phyloP scores from a whole-genome alignment of 2,113 vertebrate species.

The Coturnix japonica region DNA sequence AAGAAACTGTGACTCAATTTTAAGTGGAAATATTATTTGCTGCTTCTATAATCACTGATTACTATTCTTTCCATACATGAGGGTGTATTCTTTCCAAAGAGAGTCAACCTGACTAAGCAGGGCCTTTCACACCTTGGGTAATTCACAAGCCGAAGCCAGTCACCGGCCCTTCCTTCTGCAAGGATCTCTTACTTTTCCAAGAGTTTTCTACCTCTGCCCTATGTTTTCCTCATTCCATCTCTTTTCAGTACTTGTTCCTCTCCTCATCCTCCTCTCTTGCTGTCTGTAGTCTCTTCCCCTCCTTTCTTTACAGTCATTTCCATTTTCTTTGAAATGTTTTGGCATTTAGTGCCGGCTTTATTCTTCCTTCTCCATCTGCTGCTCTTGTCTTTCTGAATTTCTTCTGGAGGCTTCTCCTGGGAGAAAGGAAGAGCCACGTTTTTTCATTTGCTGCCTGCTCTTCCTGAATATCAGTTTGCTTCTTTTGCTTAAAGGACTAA shows the following conservation, averaged over 20 bases:
- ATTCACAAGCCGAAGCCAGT: background rate
- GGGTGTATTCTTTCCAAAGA: background rate
- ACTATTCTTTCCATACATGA: background rate
- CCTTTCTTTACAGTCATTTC: constrained; percentile 67
- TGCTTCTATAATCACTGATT: background rate
- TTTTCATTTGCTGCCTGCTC: background rate
- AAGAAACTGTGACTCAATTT: background rate
- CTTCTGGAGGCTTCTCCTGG: constrained; percentile 49
- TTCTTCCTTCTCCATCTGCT: constrained; percentile 70
- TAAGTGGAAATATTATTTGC: background rate
- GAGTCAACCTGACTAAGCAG: background rate
- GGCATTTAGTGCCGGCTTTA: constrained; percentile 67
- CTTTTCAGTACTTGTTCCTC: background rate
- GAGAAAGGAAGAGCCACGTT: constrained; percentile 2
- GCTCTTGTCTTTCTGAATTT: constrained; percentile 68
- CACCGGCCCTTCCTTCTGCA: background rate
- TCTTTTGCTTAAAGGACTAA: background rate
- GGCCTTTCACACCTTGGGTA: background rate
- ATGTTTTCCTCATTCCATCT: background rate
- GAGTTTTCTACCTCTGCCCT: background rate
- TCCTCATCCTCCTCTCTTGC: constrained; percentile 1
- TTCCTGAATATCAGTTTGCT: constrained; percentile 17
- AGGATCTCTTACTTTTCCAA: background rate
- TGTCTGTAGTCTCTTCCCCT: constrained; percentile 2
- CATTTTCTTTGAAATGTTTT: constrained; percentile 69